These are phyloP conservation scores for Drosophila affinis DNA, from an alignment of 2,888 invertebrate species.

Conservation along the genomic window DNA sequence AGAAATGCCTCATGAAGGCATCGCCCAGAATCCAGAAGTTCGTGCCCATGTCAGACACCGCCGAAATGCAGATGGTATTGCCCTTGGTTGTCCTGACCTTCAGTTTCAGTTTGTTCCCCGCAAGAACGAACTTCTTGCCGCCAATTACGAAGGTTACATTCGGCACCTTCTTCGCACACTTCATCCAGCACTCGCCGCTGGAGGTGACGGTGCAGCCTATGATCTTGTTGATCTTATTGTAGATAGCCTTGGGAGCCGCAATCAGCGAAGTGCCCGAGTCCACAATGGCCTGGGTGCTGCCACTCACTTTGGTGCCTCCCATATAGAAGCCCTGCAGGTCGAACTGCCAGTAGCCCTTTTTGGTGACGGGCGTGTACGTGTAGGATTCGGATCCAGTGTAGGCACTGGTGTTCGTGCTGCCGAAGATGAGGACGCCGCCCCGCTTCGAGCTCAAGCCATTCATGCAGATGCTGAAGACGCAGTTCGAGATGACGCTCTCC, in stretches of 20 bases:
- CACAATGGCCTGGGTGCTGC: conserved; percentile 26
- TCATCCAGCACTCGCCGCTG: conserved; percentile 35
- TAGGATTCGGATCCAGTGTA: conserved; percentile 32
- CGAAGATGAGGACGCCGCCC: conserved; percentile 24
- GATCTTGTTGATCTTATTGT: conserved; percentile 14
- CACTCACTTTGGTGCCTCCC: conserved; percentile 22
- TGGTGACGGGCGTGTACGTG: conserved; percentile 35
- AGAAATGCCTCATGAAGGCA: conserved; percentile 24
- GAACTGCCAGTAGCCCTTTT: conserved; percentile 43
- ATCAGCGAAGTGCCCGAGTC: conserved; percentile 39
- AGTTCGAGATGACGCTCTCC: conserved; percentile 13
- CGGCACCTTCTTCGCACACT: conserved; percentile 21
- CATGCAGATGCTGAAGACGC: conserved; percentile 35
- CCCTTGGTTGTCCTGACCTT: conserved; percentile 22
- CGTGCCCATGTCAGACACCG: conserved; percentile 16
- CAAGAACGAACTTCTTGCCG: background rate
- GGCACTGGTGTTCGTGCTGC: conserved; percentile 20
- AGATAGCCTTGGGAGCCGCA: conserved; percentile 12
- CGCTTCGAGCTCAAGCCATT: conserved; percentile 23
- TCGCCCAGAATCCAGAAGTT: conserved; percentile 31
- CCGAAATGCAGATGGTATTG: conserved; percentile 20
- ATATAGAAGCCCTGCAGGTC: conserved; percentile 26
- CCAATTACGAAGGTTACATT: conserved; percentile 6
- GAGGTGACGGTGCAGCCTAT: conserved; percentile 33
- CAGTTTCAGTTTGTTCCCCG: conserved; percentile 17